phyloP scores from a whole-genome alignment of 2,888 invertebrate genomes.

The Rhodophaea formosa region DNA sequence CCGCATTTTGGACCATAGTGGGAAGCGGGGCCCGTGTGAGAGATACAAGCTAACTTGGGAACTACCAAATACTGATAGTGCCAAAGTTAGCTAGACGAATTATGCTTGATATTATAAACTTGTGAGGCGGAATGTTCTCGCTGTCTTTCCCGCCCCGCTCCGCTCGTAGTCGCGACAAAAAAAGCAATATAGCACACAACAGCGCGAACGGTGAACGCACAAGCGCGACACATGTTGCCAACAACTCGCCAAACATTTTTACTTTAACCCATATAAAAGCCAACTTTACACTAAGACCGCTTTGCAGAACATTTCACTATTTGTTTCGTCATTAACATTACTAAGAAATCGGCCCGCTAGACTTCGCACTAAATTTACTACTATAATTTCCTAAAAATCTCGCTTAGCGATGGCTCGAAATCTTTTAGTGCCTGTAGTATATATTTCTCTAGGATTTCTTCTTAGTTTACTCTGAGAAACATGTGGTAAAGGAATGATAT shows the following conservation, averaged over 20 bases:
- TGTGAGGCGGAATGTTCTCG: not conserved
- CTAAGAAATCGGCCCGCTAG: too few species aligned
- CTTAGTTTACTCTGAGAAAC: too few species aligned
- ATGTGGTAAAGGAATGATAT: too few species aligned
- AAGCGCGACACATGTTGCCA: conserved; percentile 18
- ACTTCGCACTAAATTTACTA: too few species aligned
- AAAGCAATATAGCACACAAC: conserved; percentile 6
- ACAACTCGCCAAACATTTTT: conserved; percentile 27
- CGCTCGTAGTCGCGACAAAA: not conserved
- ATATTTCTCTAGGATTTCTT: too few species aligned
- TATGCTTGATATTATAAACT: too few species aligned
- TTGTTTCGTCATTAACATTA: not conserved
- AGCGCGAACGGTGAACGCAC: not conserved
- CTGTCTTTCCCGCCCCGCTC: not conserved
- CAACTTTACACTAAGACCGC: conserved; percentile 30
- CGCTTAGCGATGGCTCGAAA: too few species aligned
- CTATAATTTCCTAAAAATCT: too few species aligned
- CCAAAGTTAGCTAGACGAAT: not conserved
- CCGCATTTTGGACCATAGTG: not conserved
- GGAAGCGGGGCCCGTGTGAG: not conserved
- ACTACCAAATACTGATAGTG: not conserved
- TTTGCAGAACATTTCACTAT: conserved; percentile 7
- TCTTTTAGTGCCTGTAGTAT: too few species aligned
- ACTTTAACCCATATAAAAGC: conserved; percentile 44
- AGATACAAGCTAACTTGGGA: not conserved